Conservation (phyloP, 2,113 vertebrate genomes). For the Silurus meridionalis region DNA sequence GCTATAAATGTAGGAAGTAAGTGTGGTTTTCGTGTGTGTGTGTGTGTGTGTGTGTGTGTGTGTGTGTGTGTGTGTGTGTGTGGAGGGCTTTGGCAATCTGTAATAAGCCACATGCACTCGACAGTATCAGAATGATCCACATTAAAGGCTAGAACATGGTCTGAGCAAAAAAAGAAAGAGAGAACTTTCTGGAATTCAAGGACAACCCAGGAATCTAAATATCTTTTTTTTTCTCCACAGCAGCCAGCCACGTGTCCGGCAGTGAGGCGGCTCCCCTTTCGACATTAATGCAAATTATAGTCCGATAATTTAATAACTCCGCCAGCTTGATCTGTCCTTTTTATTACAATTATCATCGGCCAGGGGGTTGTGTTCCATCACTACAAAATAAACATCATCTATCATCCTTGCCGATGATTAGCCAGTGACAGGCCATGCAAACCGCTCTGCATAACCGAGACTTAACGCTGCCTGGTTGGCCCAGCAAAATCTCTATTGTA, state of each 20-base stretch:
- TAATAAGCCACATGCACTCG: constrained; percentile 3
- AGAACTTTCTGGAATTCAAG: constrained; percentile 69
- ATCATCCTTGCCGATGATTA: constrained; percentile 97
- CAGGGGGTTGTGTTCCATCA: constrained; percentile 95
- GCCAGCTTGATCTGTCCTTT: constrained; percentile 95
- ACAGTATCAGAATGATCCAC: background rate
- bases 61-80: background rate
- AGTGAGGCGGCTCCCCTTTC: constrained; percentile 67
- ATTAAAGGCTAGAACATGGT: background rate
- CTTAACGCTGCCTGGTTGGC: constrained; percentile 75
- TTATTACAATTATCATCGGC: constrained; percentile 97
- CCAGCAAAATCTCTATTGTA: constrained; percentile 75
- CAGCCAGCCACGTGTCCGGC: constrained; percentile 63
- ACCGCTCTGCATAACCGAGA: constrained; percentile 91
- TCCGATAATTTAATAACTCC: constrained; percentile 96
- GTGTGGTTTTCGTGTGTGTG: constrained; percentile 9
- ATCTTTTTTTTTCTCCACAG: constrained; percentile 62
- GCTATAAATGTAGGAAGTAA: constrained; percentile 17
- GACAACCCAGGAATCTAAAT: constrained; percentile 71
- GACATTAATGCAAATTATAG: constrained; percentile 91
- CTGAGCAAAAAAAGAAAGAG: constrained; percentile 2
- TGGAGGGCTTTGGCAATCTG: constrained; percentile 16
- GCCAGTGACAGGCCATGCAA: constrained; percentile 83
- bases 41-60: background rate
- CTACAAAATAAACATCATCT: constrained; percentile 97